Base-by-base conservation (phyloP, 1,140 invertebrate genomes). In the Nilaparvata lugens region DNA sequence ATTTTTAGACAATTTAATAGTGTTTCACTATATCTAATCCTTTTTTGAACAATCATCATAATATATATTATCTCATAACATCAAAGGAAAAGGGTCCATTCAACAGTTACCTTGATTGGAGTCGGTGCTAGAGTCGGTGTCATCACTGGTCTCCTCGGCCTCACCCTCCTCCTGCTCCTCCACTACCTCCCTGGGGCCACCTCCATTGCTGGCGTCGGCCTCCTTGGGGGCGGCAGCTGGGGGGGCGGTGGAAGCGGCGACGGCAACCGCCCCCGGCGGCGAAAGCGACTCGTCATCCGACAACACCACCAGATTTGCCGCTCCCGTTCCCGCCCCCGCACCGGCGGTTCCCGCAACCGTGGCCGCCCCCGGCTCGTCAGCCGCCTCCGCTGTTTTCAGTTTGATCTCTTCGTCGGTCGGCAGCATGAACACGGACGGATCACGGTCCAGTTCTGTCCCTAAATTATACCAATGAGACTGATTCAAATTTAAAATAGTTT, bases 201-300 rank as follows among this genome's bases (percentile, higher is more conserved):
- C 52, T 71, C 71, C 64, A 72, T 71, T 42, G 72, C 71, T 9
- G 7, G 3, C 13, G 31, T 62, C 61, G 31, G 57, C 74, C 72
- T 2, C 31, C 31, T 35, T 9, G 31, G 31, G 4, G 31, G 31
- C 31, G 31, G 31, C 31, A 4, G 31, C 31, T 11, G 31, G 31
- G 16, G 77, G 75, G 0, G 68, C 73, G 54, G 75, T 78, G 45
- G 77, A 75, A 14, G n/a, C n/a, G n/a, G n/a, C n/a, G n/a, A n/a
- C n/a, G n/a, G n/a, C n/a, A n/a, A n/a, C n/a, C n/a, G n/a, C n/a
- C n/a, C n/a, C n/a, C n/a, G 76, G 73, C 79, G 9, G 81, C 75
- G 64, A 78, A 75, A n/a, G 79, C 73, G 56, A 78, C 79, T n/a
- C 79, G 79, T 38, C 77, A 79, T 38, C 77, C 72, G 21, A 76